Evolutionary conservation across 2,113 vertebrate species (phyloP), one percentile per base, ranked within the genome.

Genomic region (Grus americana): DNA sequence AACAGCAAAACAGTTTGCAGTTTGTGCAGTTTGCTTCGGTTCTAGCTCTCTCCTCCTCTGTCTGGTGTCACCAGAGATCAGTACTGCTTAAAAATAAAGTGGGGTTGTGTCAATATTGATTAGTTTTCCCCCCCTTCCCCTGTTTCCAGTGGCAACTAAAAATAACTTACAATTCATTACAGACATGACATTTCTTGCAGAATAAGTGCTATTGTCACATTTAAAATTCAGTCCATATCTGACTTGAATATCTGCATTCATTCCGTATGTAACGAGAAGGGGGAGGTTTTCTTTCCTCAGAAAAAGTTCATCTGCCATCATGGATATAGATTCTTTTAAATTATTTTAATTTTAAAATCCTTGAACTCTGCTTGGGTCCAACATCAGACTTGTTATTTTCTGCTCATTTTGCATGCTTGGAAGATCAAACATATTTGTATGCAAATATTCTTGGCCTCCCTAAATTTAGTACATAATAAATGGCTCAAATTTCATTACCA

Each of bases 121-220:
- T 59, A 79, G 52, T 87, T 63, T 29, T 6, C 44, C 3, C 67
- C 15, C n/a, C 13, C 58, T 24, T 21, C 26, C 58, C 61, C 78
- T 13, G 32, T 94, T 86, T 90, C 93, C 75, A 94, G 63, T 46
- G 72, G 85, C 86, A 97, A 88, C 88, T 84, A 94, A 94, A 97
- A 93, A 92, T 91, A 94, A 94, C 91, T 78, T 82, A 68, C 83
- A 91, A 67, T 75, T 92, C 94, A 87, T 88, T 95, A 76, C 40
- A 94, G 79, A 65, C 30, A 15, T 72, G 57, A 36, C 86, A 50
- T 83, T 91, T 95, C 68, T 88, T 83, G 57, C 49, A 93, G 83
- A 91, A 58, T 50, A 88, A 76, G 87, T 46, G 74, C 36, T 72
- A 58, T n/a, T 54, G 49, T 68, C 42, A 68, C 44, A 36, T 54